Evolutionary conservation across 30 jellyfish, hydroid and myxozoan genomes (phyloP), one percentile per base, ranked within the genome.

Genomic region (Aurelia aurita): DNA sequence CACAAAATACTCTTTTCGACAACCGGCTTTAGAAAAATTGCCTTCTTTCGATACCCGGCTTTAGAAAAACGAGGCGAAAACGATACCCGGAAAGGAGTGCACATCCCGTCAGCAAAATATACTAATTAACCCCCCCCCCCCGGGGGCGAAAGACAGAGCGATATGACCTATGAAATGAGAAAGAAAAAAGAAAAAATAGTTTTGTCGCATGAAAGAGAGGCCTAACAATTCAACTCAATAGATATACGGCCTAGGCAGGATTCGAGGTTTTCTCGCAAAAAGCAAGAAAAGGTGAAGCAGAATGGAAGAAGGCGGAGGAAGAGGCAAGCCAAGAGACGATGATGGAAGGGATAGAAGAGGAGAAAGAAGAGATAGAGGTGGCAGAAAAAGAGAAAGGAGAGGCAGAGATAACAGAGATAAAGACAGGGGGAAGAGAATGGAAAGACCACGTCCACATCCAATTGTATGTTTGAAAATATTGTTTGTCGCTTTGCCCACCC

Each of bases 341-440:
- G 92, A 79, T 55, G 78, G 77, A 54, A 29, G 97, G 28, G 92
- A 72, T 3, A 79, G 97, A 49, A 43, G 97, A 69, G 89, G 97
- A 10, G 92, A 80, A 25, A 69, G 97, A 34, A 79, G 97, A 71
- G 92, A 72, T 23, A 78, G 91, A 46, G 88, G 96, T 14, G 87
- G 91, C 8, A 87, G 96, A 61, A 87, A 59, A 64, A 87, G 96
- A 69, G 91, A 79, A 9, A 34, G 91, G 57, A 67, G 96, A 69
- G 87, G 89, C 12, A 71, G 97, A 34, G 92, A 80, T 54, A 60
- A 58, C 20, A 88, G 97, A 55, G 91, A 79, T 46, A 87, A 78
- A 69, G 92, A 79, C 3, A 79, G 97, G 9, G 84, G 92, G 54
- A 79, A 80, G 65, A 68, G 97, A 57, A 44, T 60, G 44, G 93